Evolutionary conservation across 2,113 vertebrate genomes (phyloP).

Genomic region (Zosterops borbonicus): DNA sequence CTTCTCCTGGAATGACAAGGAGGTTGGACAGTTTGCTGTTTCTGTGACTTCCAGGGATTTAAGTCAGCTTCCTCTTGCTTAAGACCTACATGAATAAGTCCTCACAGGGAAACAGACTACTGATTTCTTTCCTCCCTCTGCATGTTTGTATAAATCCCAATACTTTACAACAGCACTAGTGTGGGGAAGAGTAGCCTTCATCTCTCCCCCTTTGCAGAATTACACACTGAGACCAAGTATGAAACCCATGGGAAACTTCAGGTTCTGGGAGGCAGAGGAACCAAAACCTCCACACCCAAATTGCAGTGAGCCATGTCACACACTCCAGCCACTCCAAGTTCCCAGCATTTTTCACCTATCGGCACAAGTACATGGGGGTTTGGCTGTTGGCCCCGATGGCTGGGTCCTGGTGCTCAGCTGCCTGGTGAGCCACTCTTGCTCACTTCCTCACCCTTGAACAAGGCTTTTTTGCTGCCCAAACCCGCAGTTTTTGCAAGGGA

Average conservation of each 20-base stretch:
- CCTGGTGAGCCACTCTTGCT: background rate
- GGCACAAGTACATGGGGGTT: background rate
- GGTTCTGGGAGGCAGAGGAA: background rate
- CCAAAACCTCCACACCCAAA: background rate
- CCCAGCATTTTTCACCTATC: background rate
- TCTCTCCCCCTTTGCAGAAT: background rate
- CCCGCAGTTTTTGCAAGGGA: background rate
- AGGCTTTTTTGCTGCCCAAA: background rate
- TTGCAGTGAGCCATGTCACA: background rate
- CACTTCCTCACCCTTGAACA: background rate
- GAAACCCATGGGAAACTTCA: background rate
- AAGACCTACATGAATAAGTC: background rate
- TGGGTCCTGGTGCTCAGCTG: background rate
- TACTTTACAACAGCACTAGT: fast-evolving
- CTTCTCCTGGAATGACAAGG: background rate
- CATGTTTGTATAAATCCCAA: background rate
- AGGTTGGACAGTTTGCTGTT: conserved; percentile 10
- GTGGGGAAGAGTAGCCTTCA: background rate
- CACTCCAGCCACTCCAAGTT: background rate
- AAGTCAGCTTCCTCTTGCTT: conserved; percentile 25
- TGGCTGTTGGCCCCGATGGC: background rate
- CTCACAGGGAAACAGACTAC: background rate
- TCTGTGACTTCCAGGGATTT: conserved; percentile 44
- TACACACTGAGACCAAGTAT: background rate
- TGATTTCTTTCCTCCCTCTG: background rate